Evolutionary conservation across 2,888 invertebrate genomes (phyloP).

Genomic region (Cephus sareptanus): DNA sequence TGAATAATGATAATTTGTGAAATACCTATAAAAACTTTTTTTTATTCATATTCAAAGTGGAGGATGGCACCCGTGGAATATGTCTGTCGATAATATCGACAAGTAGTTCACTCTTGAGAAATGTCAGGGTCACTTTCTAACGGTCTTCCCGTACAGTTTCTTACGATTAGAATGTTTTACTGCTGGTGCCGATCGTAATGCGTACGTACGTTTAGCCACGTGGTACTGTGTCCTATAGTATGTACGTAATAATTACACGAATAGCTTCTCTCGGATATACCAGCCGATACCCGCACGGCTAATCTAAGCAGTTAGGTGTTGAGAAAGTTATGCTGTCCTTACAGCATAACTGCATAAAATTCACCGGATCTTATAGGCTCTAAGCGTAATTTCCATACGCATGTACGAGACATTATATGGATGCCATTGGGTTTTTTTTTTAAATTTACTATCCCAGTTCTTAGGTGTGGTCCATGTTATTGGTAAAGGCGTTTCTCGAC

Average conservation of each 20-base stretch:
- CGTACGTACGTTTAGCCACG: neutral
- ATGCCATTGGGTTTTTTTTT: neutral
- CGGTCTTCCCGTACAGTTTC: neutral
- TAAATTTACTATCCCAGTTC: neutral
- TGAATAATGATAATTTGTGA: neutral
- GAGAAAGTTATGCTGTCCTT: slow-evolving; percentile 32
- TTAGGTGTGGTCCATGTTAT: neutral
- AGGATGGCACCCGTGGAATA: neutral
- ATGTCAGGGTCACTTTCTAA: neutral
- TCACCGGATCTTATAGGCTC: slow-evolving; percentile 11
- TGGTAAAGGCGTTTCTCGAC: neutral
- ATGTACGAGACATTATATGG: neutral
- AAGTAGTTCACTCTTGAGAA: neutral
- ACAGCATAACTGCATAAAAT: slow-evolving; percentile 28
- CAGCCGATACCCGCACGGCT: neutral
- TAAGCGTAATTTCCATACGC: slow-evolving; percentile 12
- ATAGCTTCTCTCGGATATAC: slow-evolving; percentile 19
- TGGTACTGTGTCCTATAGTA: neutral
- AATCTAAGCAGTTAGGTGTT: slow-evolving; percentile 31
- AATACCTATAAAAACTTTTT: neutral
- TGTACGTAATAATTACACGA: neutral
- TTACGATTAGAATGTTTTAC: neutral
- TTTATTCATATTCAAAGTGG: neutral
- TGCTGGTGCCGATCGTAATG: neutral
- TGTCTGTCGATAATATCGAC: neutral